These are phyloP conservation scores for Clistopyga incitator DNA, from an alignment of 2,888 invertebrate species.

Conservation along the genomic window DNA sequence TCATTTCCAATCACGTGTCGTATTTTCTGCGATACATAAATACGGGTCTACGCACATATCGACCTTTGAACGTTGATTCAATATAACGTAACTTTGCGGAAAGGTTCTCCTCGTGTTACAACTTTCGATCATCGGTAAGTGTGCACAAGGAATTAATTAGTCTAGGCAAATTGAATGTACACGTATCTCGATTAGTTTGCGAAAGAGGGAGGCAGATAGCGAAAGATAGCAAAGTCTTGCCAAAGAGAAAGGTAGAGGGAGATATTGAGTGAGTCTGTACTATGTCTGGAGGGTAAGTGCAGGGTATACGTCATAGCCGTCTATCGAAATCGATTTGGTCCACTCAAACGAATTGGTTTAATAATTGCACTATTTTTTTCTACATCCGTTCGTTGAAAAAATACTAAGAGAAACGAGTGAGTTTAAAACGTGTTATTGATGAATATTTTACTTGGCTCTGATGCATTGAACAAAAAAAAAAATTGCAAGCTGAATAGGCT, in stretches of 20 bases:
- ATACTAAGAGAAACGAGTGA: not conserved
- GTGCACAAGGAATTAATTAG: slow-evolving; percentile 59
- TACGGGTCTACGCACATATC: not conserved
- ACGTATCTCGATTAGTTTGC: slow-evolving; percentile 47
- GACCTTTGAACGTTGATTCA: slow-evolving; percentile 30
- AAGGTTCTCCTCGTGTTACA: not conserved
- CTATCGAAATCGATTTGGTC: slow-evolving; percentile 20
- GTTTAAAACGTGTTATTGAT: not conserved
- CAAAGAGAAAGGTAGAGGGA: slow-evolving; percentile 16
- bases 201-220: slow-evolving; percentile 7
- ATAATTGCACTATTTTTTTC: not conserved
- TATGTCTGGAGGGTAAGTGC: slow-evolving; percentile 36
- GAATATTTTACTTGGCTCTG: too few relatives aligned
- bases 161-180: slow-evolving; percentile 42
- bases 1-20: not conserved
- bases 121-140: slow-evolving; percentile 50
- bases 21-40: not conserved
- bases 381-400: not conserved
- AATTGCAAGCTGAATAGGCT: not conserved
- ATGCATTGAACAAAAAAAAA: not conserved
- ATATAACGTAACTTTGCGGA: slow-evolving; percentile 17
- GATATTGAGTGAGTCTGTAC: slow-evolving; percentile 14
- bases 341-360: not conserved
- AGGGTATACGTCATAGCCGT: slow-evolving; percentile 7
- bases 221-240: not conserved